phyloP scores from a whole-genome alignment of 2,797 vertebrate genomes.

The Potorous gilbertii region DNA sequence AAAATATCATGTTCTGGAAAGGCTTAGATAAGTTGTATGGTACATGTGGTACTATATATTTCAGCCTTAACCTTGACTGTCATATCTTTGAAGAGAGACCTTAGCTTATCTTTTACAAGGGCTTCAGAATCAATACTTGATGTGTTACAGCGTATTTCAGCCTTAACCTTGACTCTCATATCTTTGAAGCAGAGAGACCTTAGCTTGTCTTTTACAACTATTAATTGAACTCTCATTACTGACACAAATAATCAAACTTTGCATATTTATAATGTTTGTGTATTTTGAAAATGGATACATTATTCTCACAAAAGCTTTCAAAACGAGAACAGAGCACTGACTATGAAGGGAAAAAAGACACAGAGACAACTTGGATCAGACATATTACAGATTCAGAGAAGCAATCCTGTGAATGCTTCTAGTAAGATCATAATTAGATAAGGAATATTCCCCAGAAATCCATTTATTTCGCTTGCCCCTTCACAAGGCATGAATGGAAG shows the following conservation, averaged over 20 bases:
- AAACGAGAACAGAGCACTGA: not conserved
- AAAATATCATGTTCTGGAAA: not conserved
- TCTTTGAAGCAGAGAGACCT: constrained; percentile 40
- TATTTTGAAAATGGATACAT: not conserved
- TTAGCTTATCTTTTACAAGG: not conserved
- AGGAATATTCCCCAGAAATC: constrained; percentile 34
- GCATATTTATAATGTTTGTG: not conserved
- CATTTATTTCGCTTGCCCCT: not conserved
- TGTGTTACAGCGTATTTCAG: not conserved
- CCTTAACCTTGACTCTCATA: constrained; percentile 3
- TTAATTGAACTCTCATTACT: constrained; percentile 11
- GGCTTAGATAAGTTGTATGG: not conserved
- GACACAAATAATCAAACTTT: constrained; percentile 49
- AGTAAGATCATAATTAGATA: constrained; percentile 21
- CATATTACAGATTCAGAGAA: not conserved
- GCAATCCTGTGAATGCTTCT: not conserved
- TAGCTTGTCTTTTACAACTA: not conserved
- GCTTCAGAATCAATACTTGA: constrained; percentile 31
- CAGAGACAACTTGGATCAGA: not conserved
- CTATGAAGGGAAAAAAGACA: not conserved
- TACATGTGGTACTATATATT: not conserved
- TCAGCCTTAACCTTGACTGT: constrained; percentile 9
- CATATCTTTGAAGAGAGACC: constrained; percentile 39
- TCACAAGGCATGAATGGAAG: not conserved
- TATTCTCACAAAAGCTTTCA: constrained; percentile 33